phyloP scores from a whole-genome alignment of 2,797 vertebrate genomes.

The Apodemus agrarius region DNA sequence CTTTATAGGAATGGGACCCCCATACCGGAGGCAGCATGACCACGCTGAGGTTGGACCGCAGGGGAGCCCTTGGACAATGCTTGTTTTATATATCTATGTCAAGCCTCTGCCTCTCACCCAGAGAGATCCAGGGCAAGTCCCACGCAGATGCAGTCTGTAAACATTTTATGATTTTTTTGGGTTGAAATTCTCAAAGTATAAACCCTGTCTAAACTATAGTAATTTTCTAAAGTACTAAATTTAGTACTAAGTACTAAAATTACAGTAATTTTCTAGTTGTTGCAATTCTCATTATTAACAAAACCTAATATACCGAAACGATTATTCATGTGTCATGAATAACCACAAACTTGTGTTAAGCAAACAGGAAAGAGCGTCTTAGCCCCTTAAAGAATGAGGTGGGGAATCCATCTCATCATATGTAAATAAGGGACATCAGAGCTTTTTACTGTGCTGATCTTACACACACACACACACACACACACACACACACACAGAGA shows the following conservation, averaged over 20 bases:
- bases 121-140: not conserved
- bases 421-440: constrained; percentile 14
- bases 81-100: not conserved
- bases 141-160: not conserved
- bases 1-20: not conserved
- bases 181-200: constrained; percentile 8
- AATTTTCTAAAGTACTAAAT: no score
- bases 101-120: not conserved
- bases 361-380: constrained; percentile 22
- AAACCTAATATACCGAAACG: constrained; percentile 28
- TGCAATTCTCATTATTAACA: constrained; percentile 20
- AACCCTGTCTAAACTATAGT: not conserved
- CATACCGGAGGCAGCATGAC: no score
- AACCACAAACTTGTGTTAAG: constrained; percentile 49
- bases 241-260: not conserved
- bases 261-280: constrained; percentile 32
- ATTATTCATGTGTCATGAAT: constrained; percentile 34
- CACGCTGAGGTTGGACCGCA: not conserved
- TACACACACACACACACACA: not conserved
- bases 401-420: not conserved
- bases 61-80: not conserved
- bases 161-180: not conserved
- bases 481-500: not conserved
- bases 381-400: not conserved
- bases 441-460: not conserved